phyloP scores from a whole-genome alignment of 2,113 vertebrate genomes.

The Callocephalon fimbriatum region DNA sequence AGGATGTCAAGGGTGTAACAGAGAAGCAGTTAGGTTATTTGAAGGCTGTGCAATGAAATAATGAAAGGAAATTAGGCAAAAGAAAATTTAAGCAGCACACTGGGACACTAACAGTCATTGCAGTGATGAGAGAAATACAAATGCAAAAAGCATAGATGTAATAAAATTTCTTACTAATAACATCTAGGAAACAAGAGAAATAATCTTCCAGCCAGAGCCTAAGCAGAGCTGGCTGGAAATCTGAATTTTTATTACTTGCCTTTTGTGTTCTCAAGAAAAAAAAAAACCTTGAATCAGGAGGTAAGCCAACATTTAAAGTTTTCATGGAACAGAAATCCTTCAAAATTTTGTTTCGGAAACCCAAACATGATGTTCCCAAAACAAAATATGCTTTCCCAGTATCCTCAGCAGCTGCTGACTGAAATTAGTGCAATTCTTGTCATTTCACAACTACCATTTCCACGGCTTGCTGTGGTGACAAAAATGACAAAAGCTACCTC shows the following conservation, averaged over 20 bases:
- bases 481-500: not conserved
- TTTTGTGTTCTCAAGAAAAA: not conserved
- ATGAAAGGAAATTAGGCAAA: not conserved
- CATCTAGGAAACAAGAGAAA: not conserved
- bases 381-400: constrained; percentile 46
- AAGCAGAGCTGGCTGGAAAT: not conserved
- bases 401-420: constrained; percentile 27
- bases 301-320: constrained; percentile 20
- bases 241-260: not conserved
- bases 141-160: not conserved
- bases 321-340: constrained; percentile 22
- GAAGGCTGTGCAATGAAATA: not conserved
- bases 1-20: not conserved
- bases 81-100: not conserved
- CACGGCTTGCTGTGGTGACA: not conserved
- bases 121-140: not conserved
- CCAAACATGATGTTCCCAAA: constrained; percentile 29
- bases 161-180: not conserved
- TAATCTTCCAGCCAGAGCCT: not conserved
- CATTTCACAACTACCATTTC: not conserved
- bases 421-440: not conserved
- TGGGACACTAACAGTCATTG: not conserved
- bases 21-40: not conserved
- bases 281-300: not conserved
- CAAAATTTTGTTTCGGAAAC: constrained; percentile 56